Percentiles rank a stretch among this genome's conserved stretches.
These are phyloP conservation scores for Tapirus indicus DNA, from an alignment of 2,797 vertebrate genomes.

Conservation along the genomic window DNA sequence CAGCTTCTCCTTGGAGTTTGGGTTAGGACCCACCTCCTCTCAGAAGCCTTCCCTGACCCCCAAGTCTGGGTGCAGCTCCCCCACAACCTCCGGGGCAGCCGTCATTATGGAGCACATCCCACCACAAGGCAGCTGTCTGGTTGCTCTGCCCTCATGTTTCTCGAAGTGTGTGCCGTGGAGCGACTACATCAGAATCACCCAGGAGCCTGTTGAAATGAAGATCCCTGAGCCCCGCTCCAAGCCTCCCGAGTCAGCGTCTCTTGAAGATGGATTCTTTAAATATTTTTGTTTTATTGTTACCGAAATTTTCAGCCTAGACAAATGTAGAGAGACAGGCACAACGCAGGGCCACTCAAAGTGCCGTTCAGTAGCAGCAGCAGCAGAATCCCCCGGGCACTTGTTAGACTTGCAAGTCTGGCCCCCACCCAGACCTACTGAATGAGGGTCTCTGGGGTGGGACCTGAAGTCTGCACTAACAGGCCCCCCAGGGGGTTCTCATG, in stretches of 20 bases:
- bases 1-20: background rate
- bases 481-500: accelerated
- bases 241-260: background rate
- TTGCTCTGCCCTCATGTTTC: background rate
- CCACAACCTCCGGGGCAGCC: too few species aligned
- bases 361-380: accelerated
- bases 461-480: background rate
- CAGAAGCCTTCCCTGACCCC: background rate
- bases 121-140: too few species aligned
- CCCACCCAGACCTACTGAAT: background rate
- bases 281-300: background rate
- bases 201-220: background rate
- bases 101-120: accelerated
- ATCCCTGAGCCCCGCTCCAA: background rate
- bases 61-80: background rate
- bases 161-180: background rate
- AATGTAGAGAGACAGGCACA: accelerated
- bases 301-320: background rate
- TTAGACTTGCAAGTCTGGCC: background rate
- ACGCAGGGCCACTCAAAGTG: background rate
- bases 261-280: background rate
- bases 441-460: background rate
- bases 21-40: background rate
- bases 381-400: background rate
- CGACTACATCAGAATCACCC: accelerated